Conservation (phyloP, 2,888 invertebrate species). For the Bombylius major region DNA sequence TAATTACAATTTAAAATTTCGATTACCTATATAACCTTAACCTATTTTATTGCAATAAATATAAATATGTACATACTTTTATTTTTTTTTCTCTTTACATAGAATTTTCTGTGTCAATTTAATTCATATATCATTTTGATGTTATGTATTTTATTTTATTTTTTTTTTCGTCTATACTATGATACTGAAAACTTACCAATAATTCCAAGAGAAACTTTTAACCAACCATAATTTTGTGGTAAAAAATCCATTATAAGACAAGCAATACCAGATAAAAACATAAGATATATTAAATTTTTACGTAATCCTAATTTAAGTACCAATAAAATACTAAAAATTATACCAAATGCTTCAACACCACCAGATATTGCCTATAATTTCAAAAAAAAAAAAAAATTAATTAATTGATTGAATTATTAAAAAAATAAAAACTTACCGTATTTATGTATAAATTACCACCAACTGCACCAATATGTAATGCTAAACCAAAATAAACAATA, state of each 20-base stretch:
- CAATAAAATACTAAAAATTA: slow-evolving; percentile 57
- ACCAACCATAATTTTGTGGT: slow-evolving; percentile 42
- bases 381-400: background rate
- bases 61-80: no score
- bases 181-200: slow-evolving; percentile 38
- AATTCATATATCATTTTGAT: no score
- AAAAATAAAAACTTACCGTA: slow-evolving; percentile 39
- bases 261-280: slow-evolving; percentile 55
- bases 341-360: slow-evolving; percentile 58
- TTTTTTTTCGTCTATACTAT: no score
- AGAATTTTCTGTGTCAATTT: no score
- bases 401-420: background rate
- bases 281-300: slow-evolving; percentile 53
- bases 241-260: slow-evolving; percentile 48
- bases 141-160: no score
- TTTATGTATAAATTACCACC: slow-evolving; percentile 61
- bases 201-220: slow-evolving; percentile 56
- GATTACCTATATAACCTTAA: background rate
- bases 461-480: slow-evolving; percentile 59
- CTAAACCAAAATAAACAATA: slow-evolving; percentile 65
- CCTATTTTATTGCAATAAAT: background rate
- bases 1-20: background rate
- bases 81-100: background rate
- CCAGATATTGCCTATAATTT: slow-evolving; percentile 45
- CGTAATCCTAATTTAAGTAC: slow-evolving; percentile 57